Evolutionary conservation across 2,797 vertebrate genomes (phyloP).

Genomic region (Cyclopterus lumpus): DNA sequence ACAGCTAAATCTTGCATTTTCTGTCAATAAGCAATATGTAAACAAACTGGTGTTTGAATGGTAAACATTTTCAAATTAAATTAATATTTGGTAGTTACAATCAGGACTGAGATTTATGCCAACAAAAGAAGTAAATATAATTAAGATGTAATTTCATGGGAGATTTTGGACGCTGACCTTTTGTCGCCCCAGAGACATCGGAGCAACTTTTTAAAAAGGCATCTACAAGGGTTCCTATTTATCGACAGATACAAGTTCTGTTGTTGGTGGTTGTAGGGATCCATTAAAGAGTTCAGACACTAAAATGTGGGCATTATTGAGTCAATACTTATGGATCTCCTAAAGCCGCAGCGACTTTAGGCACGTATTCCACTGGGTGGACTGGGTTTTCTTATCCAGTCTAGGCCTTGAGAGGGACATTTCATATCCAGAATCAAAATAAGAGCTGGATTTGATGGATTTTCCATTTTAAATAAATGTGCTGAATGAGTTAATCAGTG

Average conservation of each 20-base stretch:
- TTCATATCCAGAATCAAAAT: neutral
- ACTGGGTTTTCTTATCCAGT: neutral
- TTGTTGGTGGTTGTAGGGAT: neutral
- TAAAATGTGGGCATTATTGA: neutral
- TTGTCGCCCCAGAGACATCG: neutral
- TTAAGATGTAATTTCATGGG: no score
- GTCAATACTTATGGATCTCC: neutral
- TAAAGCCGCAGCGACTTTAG: rapidly evolving
- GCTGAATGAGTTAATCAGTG: constrained; percentile 29
- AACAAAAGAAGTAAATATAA: neutral
- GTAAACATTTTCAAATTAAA: no score
- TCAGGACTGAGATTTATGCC: no score
- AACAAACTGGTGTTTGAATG: no score
- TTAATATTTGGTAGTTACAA: no score
- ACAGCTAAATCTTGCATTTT: neutral
- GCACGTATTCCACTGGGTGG: neutral
- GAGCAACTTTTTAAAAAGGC: neutral
- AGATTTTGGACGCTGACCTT: neutral
- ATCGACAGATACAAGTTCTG: neutral
- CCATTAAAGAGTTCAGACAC: neutral
- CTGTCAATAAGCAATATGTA: neutral
- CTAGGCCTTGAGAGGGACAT: neutral
- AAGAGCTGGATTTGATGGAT: neutral
- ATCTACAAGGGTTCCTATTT: neutral
- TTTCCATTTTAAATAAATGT: constrained; percentile 3